Evolutionary conservation across 2,888 invertebrate genomes (phyloP), one percentile per base, ranked within the genome.

Genomic region (Drosophila glabriapex): DNA sequence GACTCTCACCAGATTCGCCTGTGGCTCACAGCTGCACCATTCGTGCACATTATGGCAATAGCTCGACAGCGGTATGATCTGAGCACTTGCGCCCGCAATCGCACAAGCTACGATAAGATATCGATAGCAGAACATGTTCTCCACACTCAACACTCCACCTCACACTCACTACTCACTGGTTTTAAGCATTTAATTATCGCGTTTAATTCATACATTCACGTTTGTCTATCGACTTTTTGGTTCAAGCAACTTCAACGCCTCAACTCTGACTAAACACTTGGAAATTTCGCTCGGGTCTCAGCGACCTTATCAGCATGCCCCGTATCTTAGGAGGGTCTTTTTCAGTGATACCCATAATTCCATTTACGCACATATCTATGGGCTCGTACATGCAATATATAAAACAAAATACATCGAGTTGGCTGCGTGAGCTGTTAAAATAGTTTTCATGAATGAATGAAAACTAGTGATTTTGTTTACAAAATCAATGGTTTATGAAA

Each of bases 1-100:
- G 31, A 90, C 75, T 1, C 82, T 65, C 33, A 90, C 87, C 28
- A 76, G 60, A 29, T 87, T 90, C 19, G 76, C 80, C 35, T 90
- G 89, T 9, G 87, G 69, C n/a, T 80, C 72, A 14, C 87, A 87
- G 22, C 39, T 77, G 62, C 87, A 87, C 41, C 53, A 52, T 0
- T 33, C 43, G 4, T 62, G 53, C 16, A 69, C 66, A 19, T 65
- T 62, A 16, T 78, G 56, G 33, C 87, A 87, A 43, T 89, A 89
- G 19, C 68, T 86, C 28, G 73, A 58, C 43, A 87, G 71, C 16
- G 85, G 85, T 39, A 85, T 78, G 64, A 85, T 85, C 60, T 90
- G 85, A 25, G 71, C 54, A 37, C 37, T 41, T 35, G 54, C 22
- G 65, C 43, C 19, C 46, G 61, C 56, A 54, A 72, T 19, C 52